Evolutionary conservation across 2,797 vertebrate genomes (phyloP).

Genomic region (Acanthornis magna): DNA sequence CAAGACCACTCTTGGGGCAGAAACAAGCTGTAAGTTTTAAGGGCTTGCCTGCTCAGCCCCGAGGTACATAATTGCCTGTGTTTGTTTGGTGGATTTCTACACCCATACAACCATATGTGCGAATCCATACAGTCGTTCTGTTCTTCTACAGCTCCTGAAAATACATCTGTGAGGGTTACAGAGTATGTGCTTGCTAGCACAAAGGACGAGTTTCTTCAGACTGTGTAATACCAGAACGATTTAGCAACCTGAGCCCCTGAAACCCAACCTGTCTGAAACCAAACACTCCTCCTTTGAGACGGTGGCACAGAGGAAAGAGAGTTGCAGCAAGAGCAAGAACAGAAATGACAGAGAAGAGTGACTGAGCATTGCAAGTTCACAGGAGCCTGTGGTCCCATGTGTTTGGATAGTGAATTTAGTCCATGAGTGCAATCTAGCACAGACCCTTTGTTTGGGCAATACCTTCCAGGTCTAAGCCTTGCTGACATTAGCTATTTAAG

Average conservation of each 20-base stretch:
- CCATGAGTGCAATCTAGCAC: accelerated
- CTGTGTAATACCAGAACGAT: not conserved
- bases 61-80: not conserved
- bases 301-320: not conserved
- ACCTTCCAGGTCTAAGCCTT: not conserved
- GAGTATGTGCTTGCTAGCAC: not conserved
- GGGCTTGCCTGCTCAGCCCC: not conserved
- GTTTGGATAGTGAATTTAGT: accelerated
- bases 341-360: not conserved
- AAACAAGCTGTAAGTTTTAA: not conserved
- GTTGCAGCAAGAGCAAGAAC: not conserved
- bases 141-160: not conserved
- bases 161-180: not conserved
- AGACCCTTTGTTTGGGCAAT: accelerated
- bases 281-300: not conserved
- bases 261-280: not conserved
- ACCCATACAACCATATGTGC: not conserved
- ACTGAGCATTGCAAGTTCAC: accelerated
- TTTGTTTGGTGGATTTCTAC: not conserved
- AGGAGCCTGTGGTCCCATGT: not conserved
- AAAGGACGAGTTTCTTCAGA: not conserved
- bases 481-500: not conserved
- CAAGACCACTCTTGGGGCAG: not conserved
- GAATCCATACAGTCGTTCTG: not conserved
- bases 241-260: not conserved